These are phyloP conservation scores for Zoanthus sansibaricus DNA, from an alignment of 92 coral and sea anemone species.

Conservation along the genomic window DNA sequence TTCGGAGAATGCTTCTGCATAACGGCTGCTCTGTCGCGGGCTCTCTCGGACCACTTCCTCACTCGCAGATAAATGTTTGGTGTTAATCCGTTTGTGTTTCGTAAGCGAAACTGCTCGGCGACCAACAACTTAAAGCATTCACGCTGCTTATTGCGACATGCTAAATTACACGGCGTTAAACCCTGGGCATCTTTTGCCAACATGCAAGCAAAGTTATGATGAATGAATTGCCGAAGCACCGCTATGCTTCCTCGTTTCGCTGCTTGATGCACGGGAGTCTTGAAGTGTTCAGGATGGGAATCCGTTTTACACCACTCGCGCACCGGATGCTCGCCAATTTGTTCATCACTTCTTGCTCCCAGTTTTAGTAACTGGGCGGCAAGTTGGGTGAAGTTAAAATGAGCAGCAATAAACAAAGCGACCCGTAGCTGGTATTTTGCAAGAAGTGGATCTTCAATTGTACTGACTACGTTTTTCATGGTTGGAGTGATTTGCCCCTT, in stretches of 20 bases:
- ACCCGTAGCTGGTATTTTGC: slow-evolving; percentile 86
- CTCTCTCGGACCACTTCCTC: slow-evolving; percentile 97
- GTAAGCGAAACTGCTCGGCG: slow-evolving; percentile 93
- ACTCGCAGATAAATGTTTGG: slow-evolving; percentile 85
- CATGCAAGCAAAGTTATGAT: slow-evolving; percentile 90
- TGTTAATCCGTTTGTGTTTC: slow-evolving; percentile 83
- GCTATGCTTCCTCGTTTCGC: slow-evolving; percentile 84
- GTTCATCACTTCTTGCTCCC: slow-evolving; percentile 94
- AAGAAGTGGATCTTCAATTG: slow-evolving; percentile 84
- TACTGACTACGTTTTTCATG: slow-evolving; percentile 72
- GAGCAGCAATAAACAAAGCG: slow-evolving; percentile 91
- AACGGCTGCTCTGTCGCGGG: slow-evolving; percentile 82
- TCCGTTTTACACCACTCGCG: slow-evolving; percentile 93
- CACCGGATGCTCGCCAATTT: slow-evolving; percentile 92
- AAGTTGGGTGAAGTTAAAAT: slow-evolving; percentile 90
- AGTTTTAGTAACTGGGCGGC: slow-evolving; percentile 87
- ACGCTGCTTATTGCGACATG: slow-evolving; percentile 83
- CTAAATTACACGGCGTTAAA: slow-evolving; percentile 94
- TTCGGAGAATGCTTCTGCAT: slow-evolving; percentile 89
- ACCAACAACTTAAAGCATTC: slow-evolving; percentile 94
- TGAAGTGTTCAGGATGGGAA: slow-evolving; percentile 80
- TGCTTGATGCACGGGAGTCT: slow-evolving; percentile 94
- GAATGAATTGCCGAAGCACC: slow-evolving; percentile 84
- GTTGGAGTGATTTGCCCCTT: slow-evolving; percentile 91
- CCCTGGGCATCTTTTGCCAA: slow-evolving; percentile 87